Conservation (phyloP, 1,140 invertebrate genomes). For the Eciton burchellii region DNA sequence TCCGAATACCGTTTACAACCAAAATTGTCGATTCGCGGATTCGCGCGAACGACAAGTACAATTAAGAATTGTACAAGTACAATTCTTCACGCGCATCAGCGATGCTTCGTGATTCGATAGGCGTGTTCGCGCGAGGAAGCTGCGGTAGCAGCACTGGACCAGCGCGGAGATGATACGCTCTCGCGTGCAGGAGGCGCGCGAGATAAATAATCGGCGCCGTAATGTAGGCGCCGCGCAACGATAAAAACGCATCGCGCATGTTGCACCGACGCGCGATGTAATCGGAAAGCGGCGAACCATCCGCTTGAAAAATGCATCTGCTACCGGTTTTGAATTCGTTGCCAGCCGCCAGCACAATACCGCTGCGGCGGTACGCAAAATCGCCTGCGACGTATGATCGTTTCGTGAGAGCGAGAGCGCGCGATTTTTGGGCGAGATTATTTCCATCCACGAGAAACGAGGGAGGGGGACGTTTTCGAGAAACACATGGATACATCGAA, state of each 20-base stretch:
- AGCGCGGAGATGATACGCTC: conserved; percentile 8
- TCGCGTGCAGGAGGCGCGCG: neutral
- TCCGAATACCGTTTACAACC: too few species aligned
- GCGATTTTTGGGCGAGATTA: conserved; percentile 30
- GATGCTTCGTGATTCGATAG: too few species aligned
- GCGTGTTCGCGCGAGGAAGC: neutral
- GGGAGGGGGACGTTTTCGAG: neutral
- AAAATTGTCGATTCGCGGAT: too few species aligned
- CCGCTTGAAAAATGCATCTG: conserved; percentile 38
- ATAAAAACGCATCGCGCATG: conserved; percentile 38
- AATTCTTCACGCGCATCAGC: too few species aligned
- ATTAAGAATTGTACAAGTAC: too few species aligned
- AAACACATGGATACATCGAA: conserved; percentile 10
- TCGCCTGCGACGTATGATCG: conserved; percentile 24
- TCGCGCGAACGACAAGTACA: too few species aligned
- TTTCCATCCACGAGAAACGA: conserved; percentile 1
- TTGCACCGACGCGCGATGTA: conserved; percentile 32
- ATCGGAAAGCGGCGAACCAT: conserved; percentile 14
- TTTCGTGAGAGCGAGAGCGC: neutral
- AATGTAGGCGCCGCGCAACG: conserved; percentile 37
- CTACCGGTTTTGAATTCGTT: conserved; percentile 23
- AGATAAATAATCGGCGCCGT: conserved; percentile 43
- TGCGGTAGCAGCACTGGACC: neutral
- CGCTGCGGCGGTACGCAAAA: conserved; percentile 34
- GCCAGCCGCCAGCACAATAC: conserved; percentile 21